Evolutionary conservation across 2,888 invertebrate species (phyloP).

Genomic region (Cerceris ruficornis): DNA sequence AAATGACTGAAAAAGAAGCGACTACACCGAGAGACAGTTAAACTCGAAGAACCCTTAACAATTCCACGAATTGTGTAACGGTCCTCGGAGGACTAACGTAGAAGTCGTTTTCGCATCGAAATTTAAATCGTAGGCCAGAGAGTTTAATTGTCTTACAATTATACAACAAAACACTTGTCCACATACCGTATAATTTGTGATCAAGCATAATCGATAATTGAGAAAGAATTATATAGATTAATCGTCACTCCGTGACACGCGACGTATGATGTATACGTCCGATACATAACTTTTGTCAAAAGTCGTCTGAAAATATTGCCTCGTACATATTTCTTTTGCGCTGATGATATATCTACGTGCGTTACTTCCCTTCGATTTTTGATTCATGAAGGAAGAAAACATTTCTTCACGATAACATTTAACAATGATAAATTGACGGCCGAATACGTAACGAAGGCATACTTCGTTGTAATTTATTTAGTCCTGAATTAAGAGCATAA

Average conservation of each 20-base stretch:
- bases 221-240: slow-evolving; percentile 36
- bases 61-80: neutral
- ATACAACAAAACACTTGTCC: slow-evolving; percentile 54
- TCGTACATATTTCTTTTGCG: neutral
- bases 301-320: neutral
- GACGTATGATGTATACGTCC: neutral
- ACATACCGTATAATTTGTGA: slow-evolving; percentile 40
- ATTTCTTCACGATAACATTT: neutral
- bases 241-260: slow-evolving; percentile 30
- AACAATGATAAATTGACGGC: neutral
- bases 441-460: neutral
- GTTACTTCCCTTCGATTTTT: neutral
- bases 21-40: neutral
- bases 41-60: neutral
- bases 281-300: slow-evolving; percentile 9
- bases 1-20: too few species aligned
- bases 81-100: slow-evolving; percentile 2
- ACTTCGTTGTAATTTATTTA: slow-evolving; percentile 5
- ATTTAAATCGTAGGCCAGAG: slow-evolving; percentile 26
- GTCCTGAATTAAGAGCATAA: neutral
- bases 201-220: slow-evolving; percentile 22
- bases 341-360: neutral
- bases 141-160: slow-evolving; percentile 44
- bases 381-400: slow-evolving; percentile 4
- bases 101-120: slow-evolving; percentile 12